These are phyloP conservation scores for Pararge aegeria DNA, from an alignment of 1,140 invertebrate species.

Conservation along the genomic window DNA sequence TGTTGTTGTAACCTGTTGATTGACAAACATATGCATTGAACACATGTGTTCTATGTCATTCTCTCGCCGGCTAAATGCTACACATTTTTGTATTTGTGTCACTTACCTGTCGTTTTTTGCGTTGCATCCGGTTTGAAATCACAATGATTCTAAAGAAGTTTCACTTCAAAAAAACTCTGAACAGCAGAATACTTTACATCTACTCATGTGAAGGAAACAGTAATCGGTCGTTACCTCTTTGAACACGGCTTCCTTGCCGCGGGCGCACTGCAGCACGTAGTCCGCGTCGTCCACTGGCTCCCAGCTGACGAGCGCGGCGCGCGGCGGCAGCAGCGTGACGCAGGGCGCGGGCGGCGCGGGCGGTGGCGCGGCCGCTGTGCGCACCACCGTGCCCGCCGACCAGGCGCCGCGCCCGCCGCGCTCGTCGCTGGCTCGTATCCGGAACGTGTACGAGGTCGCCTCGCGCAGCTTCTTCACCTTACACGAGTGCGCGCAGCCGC, in stretches of 20 bases:
- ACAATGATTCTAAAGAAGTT: no score
- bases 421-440: constrained; percentile 90
- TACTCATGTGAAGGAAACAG: neutral
- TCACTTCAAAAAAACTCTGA: no score
- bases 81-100: no score
- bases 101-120: no score
- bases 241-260: constrained; percentile 77
- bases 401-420: constrained; percentile 89
- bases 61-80: no score
- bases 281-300: constrained; percentile 70
- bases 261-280: constrained; percentile 84
- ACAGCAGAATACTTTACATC: no score
- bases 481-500: constrained; percentile 86
- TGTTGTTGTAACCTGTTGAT: no score
- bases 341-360: constrained; percentile 86
- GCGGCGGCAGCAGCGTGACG: constrained; percentile 72
- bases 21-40: no score
- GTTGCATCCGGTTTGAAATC: no score
- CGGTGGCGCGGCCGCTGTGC: constrained; percentile 89
- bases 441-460: constrained; percentile 88
- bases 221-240: constrained; percentile 45
- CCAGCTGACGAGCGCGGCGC: constrained; percentile 80
- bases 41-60: no score
- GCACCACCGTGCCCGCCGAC: constrained; percentile 84
- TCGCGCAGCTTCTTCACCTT: constrained; percentile 91